These are phyloP conservation scores for Telmatherina bonti DNA, from an alignment of 2,797 vertebrate species.

Conservation along the genomic window DNA sequence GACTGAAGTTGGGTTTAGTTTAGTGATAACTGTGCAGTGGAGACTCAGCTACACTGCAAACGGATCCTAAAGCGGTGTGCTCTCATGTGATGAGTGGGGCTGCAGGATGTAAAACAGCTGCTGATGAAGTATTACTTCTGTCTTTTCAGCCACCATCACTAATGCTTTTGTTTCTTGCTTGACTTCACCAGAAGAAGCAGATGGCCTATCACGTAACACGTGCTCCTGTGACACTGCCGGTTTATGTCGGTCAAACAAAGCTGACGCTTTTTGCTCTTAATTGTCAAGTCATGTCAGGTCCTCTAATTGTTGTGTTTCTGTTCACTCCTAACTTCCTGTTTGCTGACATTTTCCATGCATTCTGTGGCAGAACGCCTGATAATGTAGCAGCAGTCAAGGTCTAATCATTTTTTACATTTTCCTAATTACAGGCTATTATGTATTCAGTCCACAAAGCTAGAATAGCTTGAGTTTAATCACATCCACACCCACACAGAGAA, in stretches of 20 bases:
- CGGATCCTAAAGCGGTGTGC: no score
- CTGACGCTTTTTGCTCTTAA: not conserved
- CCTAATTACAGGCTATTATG: constrained; percentile 45
- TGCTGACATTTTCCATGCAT: constrained; percentile 2
- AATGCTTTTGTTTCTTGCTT: not conserved
- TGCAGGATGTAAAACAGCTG: no score
- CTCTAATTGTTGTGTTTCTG: not conserved
- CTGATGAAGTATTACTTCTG: no score
- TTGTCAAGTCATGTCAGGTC: not conserved
- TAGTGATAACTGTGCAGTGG: no score
- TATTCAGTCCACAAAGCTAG: constrained; percentile 45
- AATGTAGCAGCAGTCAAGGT: not conserved
- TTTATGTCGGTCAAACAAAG: no score
- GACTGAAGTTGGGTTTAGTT: no score
- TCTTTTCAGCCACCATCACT: not conserved
- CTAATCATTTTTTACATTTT: constrained; percentile 28
- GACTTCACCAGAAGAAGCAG: not conserved
- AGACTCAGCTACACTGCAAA: no score
- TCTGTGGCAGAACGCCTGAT: not conserved
- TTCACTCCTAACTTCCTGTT: not conserved
- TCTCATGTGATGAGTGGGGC: no score
- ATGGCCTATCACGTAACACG: no score
- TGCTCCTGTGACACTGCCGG: no score
- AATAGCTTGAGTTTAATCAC: constrained; percentile 62
- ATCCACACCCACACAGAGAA: constrained; percentile 50